phyloP scores from a whole-genome alignment of 2,888 invertebrate species.

The Caradrina kadenii region DNA sequence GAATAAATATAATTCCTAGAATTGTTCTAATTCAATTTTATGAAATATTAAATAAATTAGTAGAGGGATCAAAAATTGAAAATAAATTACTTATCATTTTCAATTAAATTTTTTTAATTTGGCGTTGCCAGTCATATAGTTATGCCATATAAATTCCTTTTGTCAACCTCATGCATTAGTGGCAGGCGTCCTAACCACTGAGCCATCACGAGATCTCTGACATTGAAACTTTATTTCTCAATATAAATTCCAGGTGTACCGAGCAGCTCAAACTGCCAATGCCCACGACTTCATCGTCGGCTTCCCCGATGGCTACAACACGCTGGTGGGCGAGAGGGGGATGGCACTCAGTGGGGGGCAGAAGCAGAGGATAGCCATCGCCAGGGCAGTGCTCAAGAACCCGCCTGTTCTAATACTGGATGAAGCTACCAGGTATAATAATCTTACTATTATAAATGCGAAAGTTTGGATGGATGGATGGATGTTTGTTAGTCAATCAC shows the following conservation, averaged over 20 bases:
- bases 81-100: constrained; percentile 93
- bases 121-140: too few species aligned
- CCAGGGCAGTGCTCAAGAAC: constrained; percentile 97
- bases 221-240: too few species aligned
- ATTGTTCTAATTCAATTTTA: constrained; percentile 91
- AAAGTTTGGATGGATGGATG: too few species aligned
- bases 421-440: constrained; percentile 96
- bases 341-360: constrained; percentile 98
- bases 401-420: constrained; percentile 97
- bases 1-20: constrained; percentile 87
- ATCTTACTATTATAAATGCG: too few species aligned
- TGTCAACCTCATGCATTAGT: too few species aligned
- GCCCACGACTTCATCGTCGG: constrained; percentile 96
- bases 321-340: constrained; percentile 97
- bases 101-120: constrained; percentile 80
- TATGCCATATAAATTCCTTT: too few species aligned
- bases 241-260: constrained; percentile 91
- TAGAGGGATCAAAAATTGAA: constrained; percentile 92
- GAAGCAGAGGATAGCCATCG: constrained; percentile 98
- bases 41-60: constrained; percentile 86
- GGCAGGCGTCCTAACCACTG: too few species aligned
- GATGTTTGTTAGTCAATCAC: too few species aligned
- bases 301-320: constrained; percentile 96
- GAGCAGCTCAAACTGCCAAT: constrained; percentile 96
- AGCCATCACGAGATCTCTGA: too few species aligned